Base-by-base conservation (phyloP, 2,888 invertebrate genomes). In the Stenodema calcarata region DNA sequence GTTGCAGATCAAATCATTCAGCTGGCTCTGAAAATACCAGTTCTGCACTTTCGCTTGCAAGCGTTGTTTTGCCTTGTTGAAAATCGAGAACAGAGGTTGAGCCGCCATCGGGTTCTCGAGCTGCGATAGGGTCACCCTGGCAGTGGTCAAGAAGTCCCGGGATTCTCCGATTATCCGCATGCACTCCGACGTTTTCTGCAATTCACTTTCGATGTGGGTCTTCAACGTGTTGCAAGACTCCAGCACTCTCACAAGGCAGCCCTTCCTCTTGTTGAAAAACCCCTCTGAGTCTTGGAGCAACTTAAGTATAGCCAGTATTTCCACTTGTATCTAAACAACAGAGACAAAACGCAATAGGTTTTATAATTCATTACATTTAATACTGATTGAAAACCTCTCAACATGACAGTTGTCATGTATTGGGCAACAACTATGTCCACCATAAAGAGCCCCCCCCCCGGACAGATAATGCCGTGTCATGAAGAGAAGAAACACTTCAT, bases 221-320 rank as follows among this genome's bases (percentile, higher is more conserved):
- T 95, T 95, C 78, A 95, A 91, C 87, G 95, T 94, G 76, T 94
- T 94, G 91, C 95, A 95, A 54, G 95, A 94, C 90, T 95, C 95
- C 88, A 95, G 92, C 79, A 95, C 94, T 90, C 95, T 94, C 88
- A 95, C 92, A 88, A 95, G 91, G 91, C 95, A 95, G 90, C 95
- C 94, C 89, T 95, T 93, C 91, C 95, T 95, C 90, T 95, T 94
- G 91, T 93, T 92, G 87, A 94, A 94, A 90, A 95, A 92, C 90
- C 94, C 93, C 91, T 95, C 94, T 88, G 95, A 94, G 90, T 95
- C 94, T 89, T 93, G 92, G 88, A 95, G 92, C 90, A 94, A 93
- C 90, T 94, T 95, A 88, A 94, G 94, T 92, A 95, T 94, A 88
- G 94, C 93, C 88, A 93, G 92, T 89, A 95, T 91, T 90, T 95